Conservation (phyloP, 2,113 vertebrate species). For the Cercocebus atys region DNA sequence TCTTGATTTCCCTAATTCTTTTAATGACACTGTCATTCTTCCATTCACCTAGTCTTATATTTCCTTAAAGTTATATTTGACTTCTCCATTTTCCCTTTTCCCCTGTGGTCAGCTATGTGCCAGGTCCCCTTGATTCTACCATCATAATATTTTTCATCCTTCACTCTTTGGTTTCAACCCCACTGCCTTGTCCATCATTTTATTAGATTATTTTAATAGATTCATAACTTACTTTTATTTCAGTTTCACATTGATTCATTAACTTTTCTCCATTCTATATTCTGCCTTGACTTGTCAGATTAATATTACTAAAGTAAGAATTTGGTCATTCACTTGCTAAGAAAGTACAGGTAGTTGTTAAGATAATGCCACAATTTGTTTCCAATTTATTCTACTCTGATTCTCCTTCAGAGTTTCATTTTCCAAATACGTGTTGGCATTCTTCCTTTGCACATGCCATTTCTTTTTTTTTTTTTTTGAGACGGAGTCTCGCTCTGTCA, state of each 20-base stretch:
- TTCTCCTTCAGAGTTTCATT: not conserved
- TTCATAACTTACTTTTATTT: not conserved
- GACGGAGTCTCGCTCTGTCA: no score
- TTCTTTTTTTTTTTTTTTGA: not conserved
- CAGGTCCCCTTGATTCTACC: not conserved
- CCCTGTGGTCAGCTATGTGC: not conserved
- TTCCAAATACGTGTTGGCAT: not conserved
- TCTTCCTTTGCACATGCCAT: not conserved
- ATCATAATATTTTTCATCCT: not conserved
- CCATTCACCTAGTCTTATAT: not conserved
- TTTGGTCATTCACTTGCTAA: slow-evolving; percentile 40
- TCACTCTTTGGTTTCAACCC: not conserved
- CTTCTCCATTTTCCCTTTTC: not conserved
- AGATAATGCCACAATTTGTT: not conserved
- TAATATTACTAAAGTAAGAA: slow-evolving; percentile 25
- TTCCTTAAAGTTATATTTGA: not conserved
- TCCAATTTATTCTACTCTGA: not conserved
- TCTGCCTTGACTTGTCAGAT: not conserved
- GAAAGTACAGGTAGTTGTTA: not conserved
- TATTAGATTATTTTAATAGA: slow-evolving; percentile 29
- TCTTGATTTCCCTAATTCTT: not conserved
- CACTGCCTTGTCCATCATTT: not conserved
- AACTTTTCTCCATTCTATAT: slow-evolving; percentile 3
- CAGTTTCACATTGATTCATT: slow-evolving; percentile 2
- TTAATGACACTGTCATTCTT: not conserved